These are phyloP conservation scores for Aspidiotus rigidus DNA, from an alignment of 2,888 invertebrate species.

Conservation along the genomic window DNA sequence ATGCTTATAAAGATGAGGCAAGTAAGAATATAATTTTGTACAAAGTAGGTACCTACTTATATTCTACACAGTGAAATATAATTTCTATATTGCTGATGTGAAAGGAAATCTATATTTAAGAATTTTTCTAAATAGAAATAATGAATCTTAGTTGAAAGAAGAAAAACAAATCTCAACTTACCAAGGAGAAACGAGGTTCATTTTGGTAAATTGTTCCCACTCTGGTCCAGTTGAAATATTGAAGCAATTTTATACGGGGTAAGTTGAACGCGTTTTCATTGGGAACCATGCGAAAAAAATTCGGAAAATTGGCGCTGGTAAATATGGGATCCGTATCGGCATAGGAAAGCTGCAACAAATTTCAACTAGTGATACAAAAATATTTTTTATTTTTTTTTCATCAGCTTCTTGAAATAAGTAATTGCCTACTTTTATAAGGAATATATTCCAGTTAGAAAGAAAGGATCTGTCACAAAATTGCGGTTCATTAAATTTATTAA, in stretches of 20 bases:
- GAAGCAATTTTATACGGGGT: slow-evolving; percentile 75
- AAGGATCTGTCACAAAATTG: no score
- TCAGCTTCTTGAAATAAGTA: no score
- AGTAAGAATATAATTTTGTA: no score
- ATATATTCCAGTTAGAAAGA: no score
- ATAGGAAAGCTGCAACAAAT: slow-evolving; percentile 67
- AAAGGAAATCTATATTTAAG: neutral
- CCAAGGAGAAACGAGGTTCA: slow-evolving; percentile 83
- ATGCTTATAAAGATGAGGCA: no score
- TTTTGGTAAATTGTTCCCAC: slow-evolving; percentile 97
- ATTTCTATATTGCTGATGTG: neutral
- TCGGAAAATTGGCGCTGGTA: slow-evolving; percentile 83
- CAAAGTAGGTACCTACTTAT: no score
- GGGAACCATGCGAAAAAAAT: slow-evolving; percentile 93
- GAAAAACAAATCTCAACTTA: slow-evolving; percentile 44
- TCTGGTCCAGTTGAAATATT: slow-evolving; percentile 92
- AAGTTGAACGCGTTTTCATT: slow-evolving; percentile 93
- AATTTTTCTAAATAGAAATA: neutral
- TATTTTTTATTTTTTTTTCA: no score
- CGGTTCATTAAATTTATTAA: no score
- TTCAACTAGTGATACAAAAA: no score
- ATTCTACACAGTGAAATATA: no score
- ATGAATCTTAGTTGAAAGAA: neutral
- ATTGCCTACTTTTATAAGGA: no score
- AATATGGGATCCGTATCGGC: slow-evolving; percentile 98